Evolutionary conservation across 2,113 vertebrate genomes (phyloP).

Genomic region (Scolopax mira): DNA sequence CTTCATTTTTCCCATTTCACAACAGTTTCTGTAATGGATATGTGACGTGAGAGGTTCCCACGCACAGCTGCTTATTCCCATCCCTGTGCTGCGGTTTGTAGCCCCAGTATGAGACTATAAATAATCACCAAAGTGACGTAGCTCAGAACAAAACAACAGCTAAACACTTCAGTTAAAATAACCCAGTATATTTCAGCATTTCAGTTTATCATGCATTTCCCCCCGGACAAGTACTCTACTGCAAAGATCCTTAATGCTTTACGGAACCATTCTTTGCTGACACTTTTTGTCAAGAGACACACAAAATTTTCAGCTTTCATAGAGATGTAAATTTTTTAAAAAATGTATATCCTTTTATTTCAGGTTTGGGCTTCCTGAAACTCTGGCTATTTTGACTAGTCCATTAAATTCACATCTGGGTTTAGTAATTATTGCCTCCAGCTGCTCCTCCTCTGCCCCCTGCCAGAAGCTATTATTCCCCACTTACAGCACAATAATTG

Average conservation of each 20-base stretch:
- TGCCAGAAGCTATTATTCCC: slow-evolving; percentile 42
- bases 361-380: background rate
- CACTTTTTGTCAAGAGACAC: background rate
- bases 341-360: background rate
- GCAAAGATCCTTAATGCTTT: background rate
- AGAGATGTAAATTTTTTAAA: background rate
- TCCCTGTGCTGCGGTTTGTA: background rate
- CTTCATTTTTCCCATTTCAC: background rate
- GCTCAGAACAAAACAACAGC: background rate
- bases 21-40: background rate
- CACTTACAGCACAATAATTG: slow-evolving; percentile 18
- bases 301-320: background rate
- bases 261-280: background rate
- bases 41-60: background rate
- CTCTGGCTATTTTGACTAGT: background rate
- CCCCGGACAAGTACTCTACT: background rate
- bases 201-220: background rate
- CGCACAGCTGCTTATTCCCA: background rate
- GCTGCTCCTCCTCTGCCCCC: slow-evolving; percentile 36
- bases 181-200: background rate
- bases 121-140: background rate
- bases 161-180: background rate
- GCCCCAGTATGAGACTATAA: background rate
- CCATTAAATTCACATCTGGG: slow-evolving; percentile 21
- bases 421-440: slow-evolving; percentile 50